A percentile compares a stretch with the other conserved stretches of the same genome.
Evolutionary conservation across 30 jellyfish, hydroid and myxozoan species (phyloP).

Genomic region (Hydra vulgaris): DNA sequence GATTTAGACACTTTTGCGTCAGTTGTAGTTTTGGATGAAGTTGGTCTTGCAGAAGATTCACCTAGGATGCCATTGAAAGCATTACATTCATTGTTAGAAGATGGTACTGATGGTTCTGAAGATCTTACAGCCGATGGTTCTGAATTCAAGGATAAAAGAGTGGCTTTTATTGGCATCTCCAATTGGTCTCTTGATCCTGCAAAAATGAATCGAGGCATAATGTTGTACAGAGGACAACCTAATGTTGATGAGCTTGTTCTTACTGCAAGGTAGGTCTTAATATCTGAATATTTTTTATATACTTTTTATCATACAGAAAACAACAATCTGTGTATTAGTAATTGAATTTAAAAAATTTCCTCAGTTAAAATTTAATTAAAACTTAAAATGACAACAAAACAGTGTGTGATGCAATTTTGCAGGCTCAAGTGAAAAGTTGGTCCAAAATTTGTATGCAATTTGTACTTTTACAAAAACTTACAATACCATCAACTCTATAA

Average conservation of each 20-base stretch:
- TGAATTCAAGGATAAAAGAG: slow-evolving; percentile 36
- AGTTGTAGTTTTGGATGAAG: slow-evolving; percentile 80
- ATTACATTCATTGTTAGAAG: slow-evolving; percentile 66
- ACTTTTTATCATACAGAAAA: too few relatives aligned
- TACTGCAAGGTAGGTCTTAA: slow-evolving; percentile 43
- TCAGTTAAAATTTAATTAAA: too few relatives aligned
- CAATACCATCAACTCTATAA: too few relatives aligned
- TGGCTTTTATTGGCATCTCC: slow-evolving; percentile 56
- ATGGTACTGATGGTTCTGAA: slow-evolving; percentile 82
- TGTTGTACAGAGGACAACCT: background rate
- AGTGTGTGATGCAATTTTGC: too few relatives aligned
- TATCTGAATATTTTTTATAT: too few relatives aligned
- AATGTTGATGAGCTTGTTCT: slow-evolving; percentile 29
- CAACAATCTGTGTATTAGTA: too few relatives aligned
- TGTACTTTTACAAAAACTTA: too few relatives aligned
- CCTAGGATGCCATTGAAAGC: slow-evolving; percentile 80
- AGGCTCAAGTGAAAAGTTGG: too few relatives aligned
- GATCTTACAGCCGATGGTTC: slow-evolving; percentile 51
- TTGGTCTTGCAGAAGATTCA: slow-evolving; percentile 24
- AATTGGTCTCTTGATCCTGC: background rate
- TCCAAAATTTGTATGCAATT: too few relatives aligned
- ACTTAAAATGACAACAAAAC: too few relatives aligned
- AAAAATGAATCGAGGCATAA: slow-evolving; percentile 9
- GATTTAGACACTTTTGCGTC: slow-evolving; percentile 49
- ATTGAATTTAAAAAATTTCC: too few relatives aligned